Evolutionary conservation across 1,140 invertebrate genomes (phyloP).

Genomic region (Amyelois transitella): DNA sequence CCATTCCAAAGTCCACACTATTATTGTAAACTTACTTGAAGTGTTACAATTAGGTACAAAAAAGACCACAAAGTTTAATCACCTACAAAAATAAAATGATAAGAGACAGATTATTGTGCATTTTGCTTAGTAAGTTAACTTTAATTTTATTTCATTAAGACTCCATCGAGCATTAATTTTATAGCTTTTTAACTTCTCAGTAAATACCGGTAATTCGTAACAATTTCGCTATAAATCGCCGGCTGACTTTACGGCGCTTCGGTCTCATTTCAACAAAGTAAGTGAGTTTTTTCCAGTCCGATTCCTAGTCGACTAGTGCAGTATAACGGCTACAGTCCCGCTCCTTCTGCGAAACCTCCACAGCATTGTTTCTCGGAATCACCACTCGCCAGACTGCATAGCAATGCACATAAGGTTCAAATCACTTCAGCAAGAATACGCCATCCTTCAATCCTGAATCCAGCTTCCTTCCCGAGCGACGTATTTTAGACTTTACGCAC

Average conservation of each 20-base stretch:
- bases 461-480: conserved; percentile 47
- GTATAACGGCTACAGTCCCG: conserved; percentile 54
- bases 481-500: conserved; percentile 43
- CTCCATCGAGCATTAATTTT: background rate
- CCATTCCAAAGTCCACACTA: too few species aligned
- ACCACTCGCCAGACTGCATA: conserved; percentile 51
- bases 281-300: conserved; percentile 57
- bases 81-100: too few species aligned
- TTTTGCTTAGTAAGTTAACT: too few species aligned
- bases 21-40: too few species aligned
- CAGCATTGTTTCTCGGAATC: conserved; percentile 65
- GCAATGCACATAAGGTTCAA: conserved; percentile 40
- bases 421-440: conserved; percentile 37
- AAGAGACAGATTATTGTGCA: too few species aligned
- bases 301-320: conserved; percentile 55
- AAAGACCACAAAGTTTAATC: too few species aligned
- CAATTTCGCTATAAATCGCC: conserved; percentile 52
- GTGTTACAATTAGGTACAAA: too few species aligned
- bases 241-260: conserved; percentile 27
- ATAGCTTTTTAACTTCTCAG: conserved; percentile 20
- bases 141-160: too few species aligned
- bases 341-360: conserved; percentile 55
- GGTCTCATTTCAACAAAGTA: conserved; percentile 58
- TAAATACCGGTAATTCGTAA: conserved; percentile 44
- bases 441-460: conserved; percentile 52